Base-by-base conservation (phyloP, 2,113 vertebrate genomes). In the Leucopsar rothschildi region DNA sequence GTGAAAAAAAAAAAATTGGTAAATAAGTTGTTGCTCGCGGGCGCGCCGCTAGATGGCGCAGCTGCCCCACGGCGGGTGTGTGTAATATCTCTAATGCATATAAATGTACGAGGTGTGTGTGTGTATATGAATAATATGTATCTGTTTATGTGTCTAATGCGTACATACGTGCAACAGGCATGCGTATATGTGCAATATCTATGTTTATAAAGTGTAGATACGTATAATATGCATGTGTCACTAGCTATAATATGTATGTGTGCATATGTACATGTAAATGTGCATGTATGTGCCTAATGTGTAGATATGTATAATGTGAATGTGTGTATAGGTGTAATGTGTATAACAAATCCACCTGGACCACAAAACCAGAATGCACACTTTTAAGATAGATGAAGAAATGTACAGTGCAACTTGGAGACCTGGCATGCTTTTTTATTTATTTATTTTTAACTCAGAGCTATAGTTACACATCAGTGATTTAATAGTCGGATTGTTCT, bases 401-500 rank as follows among this genome's bases (percentile, higher is more conserved):
- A 45, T 35, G 29, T 13, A 44, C 42, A 80, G 82, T 28, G 24
- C 70, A 61, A 4, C 55, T 82, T 5, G 17, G 82, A 81, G 27
- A 47, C 29, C 33, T 47, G 29, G 18, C 42, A 47, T 49, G 7
- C 10, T 1, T 40, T 35, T 39, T 7, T 37, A 42, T 52, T 17
- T 16, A 15, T 68, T 77, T 40, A 12, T 50, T 40, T 64, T 63
- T 75, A 75, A 80, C 44, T 47, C 35, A 56, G 31, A 92, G n/a
- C 59, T 90, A 22, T 14, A 71, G 82, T 90, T 94, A 66, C 86
- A 68, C 45, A 1, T 69, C 71, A 80, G 47, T 76, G 78, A 71
- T 71, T 96, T 92, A 72, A 92, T 56, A 69, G 70, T 64, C 3
- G 66, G 64, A 75, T 59, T 89, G 88, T 86, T 88, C 83, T 85